Percentiles rank a stretch among this genome's conserved stretches.
Conservation (phyloP, 2,888 invertebrate species). For the Melanchra persicariae region DNA sequence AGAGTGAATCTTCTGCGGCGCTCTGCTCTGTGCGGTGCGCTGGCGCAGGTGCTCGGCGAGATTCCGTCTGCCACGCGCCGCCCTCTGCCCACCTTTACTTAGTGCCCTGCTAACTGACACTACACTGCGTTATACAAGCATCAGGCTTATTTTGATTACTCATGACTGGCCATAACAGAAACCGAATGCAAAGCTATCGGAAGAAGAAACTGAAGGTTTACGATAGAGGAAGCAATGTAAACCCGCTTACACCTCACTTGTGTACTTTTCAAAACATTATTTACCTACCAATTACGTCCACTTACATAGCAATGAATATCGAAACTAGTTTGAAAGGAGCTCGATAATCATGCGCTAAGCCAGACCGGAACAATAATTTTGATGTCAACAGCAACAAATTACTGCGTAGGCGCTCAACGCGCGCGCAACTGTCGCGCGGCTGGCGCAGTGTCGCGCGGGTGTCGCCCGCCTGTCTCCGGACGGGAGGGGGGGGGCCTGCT, state of each 20-base stretch:
- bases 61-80: conserved; percentile 47
- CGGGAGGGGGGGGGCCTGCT: conserved; percentile 59
- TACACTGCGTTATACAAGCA: not conserved
- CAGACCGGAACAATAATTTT: conserved; percentile 66
- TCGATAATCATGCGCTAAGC: conserved; percentile 25
- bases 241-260: not conserved
- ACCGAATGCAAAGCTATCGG: not conserved
- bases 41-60: conserved; percentile 50
- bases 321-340: conserved; percentile 40
- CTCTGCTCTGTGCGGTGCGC: not conserved
- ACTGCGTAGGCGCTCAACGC: conserved; percentile 41
- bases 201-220: not conserved
- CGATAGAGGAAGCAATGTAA: not conserved
- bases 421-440: conserved; percentile 44
- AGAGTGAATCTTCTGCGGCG: conserved; percentile 5
- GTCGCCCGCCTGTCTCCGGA: conserved; percentile 44
- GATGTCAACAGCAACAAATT: conserved; percentile 64
- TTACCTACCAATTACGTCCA: not conserved
- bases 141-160: not conserved
- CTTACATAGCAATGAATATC: conserved; percentile 19
- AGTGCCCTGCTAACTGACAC: not conserved
- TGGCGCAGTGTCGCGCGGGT: conserved; percentile 23
- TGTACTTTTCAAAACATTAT: not conserved
- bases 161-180: not conserved
- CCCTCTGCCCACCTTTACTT: conserved; percentile 20